These are phyloP conservation scores for Leptopilina myrica DNA, from an alignment of 2,888 invertebrate genomes.

Conservation along the genomic window DNA sequence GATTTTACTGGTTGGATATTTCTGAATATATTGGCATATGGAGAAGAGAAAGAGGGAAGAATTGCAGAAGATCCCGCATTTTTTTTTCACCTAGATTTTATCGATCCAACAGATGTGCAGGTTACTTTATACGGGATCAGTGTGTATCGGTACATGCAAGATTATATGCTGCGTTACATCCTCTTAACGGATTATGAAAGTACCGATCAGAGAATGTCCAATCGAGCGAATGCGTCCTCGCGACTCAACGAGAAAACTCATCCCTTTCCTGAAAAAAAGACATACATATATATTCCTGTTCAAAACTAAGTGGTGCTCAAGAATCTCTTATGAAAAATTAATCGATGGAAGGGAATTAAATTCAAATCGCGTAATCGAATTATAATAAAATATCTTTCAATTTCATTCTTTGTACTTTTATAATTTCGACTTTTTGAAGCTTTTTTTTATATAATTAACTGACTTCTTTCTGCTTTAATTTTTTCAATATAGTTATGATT, in stretches of 20 bases:
- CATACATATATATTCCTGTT: not conserved
- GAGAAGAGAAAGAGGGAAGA: not conserved
- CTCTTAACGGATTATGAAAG: slow-evolving; percentile 29
- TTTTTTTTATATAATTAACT: too few relatives aligned
- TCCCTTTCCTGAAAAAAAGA: not conserved
- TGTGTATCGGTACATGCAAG: slow-evolving; percentile 30
- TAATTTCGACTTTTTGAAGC: too few relatives aligned
- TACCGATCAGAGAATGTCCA: slow-evolving; percentile 21
- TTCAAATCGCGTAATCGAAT: not conserved
- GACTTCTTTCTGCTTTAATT: too few relatives aligned
- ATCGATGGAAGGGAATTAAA: not conserved
- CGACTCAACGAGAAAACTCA: slow-evolving; percentile 5
- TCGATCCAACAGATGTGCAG: slow-evolving; percentile 7
- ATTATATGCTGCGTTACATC: slow-evolving; percentile 35
- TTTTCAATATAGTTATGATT: too few relatives aligned
- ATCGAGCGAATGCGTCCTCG: slow-evolving; percentile 21
- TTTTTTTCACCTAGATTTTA: slow-evolving; percentile 18
- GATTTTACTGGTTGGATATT: not conserved
- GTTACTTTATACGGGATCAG: slow-evolving; percentile 18
- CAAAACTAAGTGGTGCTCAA: slow-evolving; percentile 1
- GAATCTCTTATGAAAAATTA: not conserved
- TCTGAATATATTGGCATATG: not conserved
- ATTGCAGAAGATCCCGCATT: slow-evolving; percentile 1
- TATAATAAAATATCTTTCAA: not conserved
- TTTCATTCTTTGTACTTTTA: not conserved